Evolutionary conservation across 2,888 invertebrate genomes (phyloP).

Genomic region (Brachyptera risi): DNA sequence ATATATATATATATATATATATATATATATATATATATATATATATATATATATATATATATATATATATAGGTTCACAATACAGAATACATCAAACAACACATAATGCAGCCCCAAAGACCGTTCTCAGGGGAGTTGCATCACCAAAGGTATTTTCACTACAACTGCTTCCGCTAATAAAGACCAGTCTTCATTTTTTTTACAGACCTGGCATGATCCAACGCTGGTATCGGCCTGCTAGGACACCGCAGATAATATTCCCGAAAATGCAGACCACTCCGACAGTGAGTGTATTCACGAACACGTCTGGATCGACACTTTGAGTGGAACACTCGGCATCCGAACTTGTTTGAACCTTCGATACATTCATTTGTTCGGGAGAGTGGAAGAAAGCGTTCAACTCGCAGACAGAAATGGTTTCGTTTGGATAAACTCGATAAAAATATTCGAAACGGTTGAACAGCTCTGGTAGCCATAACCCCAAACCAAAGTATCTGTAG

Average conservation of each 20-base stretch:
- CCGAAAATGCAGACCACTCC: constrained; percentile 61
- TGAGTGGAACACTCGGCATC: constrained; percentile 44
- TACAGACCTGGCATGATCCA: constrained; percentile 43
- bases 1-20: too few species aligned
- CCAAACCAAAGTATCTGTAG: constrained; percentile 62
- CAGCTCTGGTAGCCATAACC: constrained; percentile 73
- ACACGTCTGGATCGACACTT: constrained; percentile 57
- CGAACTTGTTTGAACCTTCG: not conserved
- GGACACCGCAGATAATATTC: constrained; percentile 59
- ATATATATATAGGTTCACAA: too few species aligned
- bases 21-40: too few species aligned
- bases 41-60: too few species aligned
- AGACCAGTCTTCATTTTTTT: not conserved
- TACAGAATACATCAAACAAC: too few species aligned
- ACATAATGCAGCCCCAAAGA: too few species aligned
- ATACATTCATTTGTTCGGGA: not conserved
- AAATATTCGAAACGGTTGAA: constrained; percentile 55
- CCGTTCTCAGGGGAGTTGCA: too few species aligned
- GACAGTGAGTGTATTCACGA: constrained; percentile 61
- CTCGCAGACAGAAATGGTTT: constrained; percentile 49
- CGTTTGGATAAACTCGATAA: constrained; percentile 45
- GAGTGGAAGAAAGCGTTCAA: constrained; percentile 37
- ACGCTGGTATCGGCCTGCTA: constrained; percentile 45
- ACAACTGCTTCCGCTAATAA: too few species aligned
- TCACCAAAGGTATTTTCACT: too few species aligned